Conservation (phyloP, 2,888 invertebrate genomes). For the Hydropsyche betteni region DNA sequence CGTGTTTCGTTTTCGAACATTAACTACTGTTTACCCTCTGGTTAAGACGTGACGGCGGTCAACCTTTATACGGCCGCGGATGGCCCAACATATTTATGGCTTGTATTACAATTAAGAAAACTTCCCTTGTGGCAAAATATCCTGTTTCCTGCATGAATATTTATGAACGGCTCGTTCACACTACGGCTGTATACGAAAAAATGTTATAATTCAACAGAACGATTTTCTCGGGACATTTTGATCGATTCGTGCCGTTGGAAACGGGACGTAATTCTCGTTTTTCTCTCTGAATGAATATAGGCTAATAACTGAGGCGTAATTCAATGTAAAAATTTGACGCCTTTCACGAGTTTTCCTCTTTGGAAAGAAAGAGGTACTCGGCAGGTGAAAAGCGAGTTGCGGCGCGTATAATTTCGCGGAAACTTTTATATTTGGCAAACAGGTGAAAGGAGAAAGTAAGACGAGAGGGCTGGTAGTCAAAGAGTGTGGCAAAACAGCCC, state of each 20-base stretch:
- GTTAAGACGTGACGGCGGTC: conserved; percentile 33
- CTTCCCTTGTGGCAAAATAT: conserved; percentile 49
- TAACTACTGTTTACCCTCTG: conserved; percentile 31
- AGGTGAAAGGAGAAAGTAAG: not conserved
- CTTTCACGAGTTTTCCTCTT: not conserved
- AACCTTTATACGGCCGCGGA: conserved; percentile 24
- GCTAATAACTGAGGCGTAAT: no score
- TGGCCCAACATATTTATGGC: conserved; percentile 42
- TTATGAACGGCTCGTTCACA: conserved; percentile 41
- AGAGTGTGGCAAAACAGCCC: not conserved
- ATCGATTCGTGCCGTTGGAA: no score
- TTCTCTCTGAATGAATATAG: no score
- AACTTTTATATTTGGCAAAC: conserved; percentile 18
- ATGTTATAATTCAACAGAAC: no score
- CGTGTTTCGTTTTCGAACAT: conserved; percentile 14
- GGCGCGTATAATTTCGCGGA: conserved; percentile 12
- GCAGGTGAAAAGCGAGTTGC: conserved; percentile 12
- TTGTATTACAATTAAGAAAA: conserved; percentile 48
- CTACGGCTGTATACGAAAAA: no score
- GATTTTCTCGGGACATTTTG: no score
- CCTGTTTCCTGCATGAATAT: conserved; percentile 47
- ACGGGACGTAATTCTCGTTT: no score
- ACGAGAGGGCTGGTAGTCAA: not conserved
- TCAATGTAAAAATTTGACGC: no score
- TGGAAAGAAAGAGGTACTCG: not conserved